A percentile compares a stretch with the other conserved stretches of the same genome.
Evolutionary conservation across 2,888 invertebrate species (phyloP).

Genomic region (Orthosia gracilis): DNA sequence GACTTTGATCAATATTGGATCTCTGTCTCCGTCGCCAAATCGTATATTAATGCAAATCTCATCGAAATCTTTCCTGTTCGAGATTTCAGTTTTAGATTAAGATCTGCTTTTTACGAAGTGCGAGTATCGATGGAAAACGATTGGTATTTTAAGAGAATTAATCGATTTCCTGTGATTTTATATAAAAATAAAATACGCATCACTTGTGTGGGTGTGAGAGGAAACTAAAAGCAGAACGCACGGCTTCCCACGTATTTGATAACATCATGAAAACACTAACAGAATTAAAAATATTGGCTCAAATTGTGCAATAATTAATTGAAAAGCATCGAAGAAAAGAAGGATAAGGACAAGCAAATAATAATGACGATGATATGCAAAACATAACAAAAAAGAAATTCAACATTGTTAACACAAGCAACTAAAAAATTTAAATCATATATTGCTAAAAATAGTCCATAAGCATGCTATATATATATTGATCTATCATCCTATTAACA

Average conservation of each 20-base stretch:
- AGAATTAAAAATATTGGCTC: not conserved
- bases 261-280: not conserved
- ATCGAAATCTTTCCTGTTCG: constrained; percentile 47
- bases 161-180: constrained; percentile 44
- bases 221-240: constrained; percentile 14
- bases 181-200: constrained; percentile 40
- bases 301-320: not conserved
- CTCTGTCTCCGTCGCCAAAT: constrained; percentile 52
- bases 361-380: no score
- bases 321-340: no score
- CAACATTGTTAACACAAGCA: no score
- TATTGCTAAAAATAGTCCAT: no score
- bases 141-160: constrained; percentile 36
- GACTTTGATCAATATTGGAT: constrained; percentile 64
- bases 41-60: constrained; percentile 63
- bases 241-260: not conserved
- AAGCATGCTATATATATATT: not conserved
- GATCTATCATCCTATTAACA: not conserved
- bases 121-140: constrained; percentile 32
- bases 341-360: no score
- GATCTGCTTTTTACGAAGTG: constrained; percentile 32
- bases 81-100: constrained; percentile 54
- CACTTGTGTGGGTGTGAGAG: constrained; percentile 30
- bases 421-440: not conserved
- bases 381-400: no score